Evolutionary conservation across 2,888 invertebrate genomes (phyloP), one percentile per base, ranked within the genome.

Genomic region (Oscheius sp.): DNA sequence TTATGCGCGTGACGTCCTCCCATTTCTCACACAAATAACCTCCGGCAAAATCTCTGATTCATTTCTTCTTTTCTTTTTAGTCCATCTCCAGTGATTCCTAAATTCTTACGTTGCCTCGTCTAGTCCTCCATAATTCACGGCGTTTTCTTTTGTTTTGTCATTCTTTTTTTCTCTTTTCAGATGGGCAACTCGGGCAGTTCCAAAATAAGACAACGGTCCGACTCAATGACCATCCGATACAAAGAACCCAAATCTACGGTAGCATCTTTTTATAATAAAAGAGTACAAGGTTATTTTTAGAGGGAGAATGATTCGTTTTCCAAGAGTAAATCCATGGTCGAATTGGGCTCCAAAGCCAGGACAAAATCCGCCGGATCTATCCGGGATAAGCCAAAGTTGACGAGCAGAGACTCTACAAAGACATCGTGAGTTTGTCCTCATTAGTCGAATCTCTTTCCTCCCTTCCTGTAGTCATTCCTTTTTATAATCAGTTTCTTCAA

Each of bases 131-230:
- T 49, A n/a, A 49, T 49, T 49, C 13, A 49, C 16, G 18, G 13
- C 49, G 16, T 35, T 23, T 23, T 55, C 55, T 25, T 23, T 25
- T 55, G 25, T 21, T 64, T 25, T 25, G 13, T 7, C 12, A 13
- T 27, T 68, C 27, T 25, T 29, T 68, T n/a, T n/a, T 35, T 35
- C 35, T 35, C 35, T 35, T 35, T 52, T n/a, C 27, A 27, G 55
- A 71, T 71, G 71, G 71, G 71, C 25, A 71, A 71, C 43, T 71
- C 71, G 16, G 61, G 27, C 41, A 71, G 29, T 41, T 71, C 71
- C 2, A 71, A 71, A 25, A 52, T 71, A 49, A 61, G 71, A 21
- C 71, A 71, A 49, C 71, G 71, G 27, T 21, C 71, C 18, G 71
- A 71, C 43, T 71, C 71, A 2, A 71, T 71, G 71, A 53, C 53